Conservation (phyloP, 2,888 invertebrate genomes). For the Leucoptera coffeella region DNA sequence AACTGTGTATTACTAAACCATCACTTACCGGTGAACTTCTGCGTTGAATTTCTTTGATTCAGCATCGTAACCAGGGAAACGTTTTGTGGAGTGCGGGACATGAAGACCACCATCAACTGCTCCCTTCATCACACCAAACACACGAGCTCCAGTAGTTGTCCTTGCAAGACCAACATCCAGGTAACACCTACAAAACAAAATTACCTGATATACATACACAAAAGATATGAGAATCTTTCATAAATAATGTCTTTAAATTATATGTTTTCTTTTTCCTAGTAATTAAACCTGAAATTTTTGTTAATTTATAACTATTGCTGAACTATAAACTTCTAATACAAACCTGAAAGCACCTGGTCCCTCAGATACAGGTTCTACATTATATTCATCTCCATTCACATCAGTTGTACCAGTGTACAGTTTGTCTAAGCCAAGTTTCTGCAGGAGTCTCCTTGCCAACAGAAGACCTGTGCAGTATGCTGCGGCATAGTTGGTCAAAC, state of each 20-base stretch:
- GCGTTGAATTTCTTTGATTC: slow-evolving; percentile 94
- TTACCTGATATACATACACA: no score
- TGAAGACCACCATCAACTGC: slow-evolving; percentile 98
- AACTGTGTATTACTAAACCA: neutral
- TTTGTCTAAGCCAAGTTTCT: slow-evolving; percentile 84
- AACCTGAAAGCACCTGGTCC: slow-evolving; percentile 92
- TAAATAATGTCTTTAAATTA: no score
- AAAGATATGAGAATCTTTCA: no score
- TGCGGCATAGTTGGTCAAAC: slow-evolving; percentile 98
- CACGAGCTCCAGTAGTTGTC: slow-evolving; percentile 95
- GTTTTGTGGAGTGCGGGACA: slow-evolving; percentile 95
- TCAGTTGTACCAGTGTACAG: slow-evolving; percentile 86
- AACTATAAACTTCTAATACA: no score
- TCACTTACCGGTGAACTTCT: slow-evolving; percentile 68
- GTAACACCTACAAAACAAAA: slow-evolving; percentile 70
- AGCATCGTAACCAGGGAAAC: slow-evolving; percentile 95
- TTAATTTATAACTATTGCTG: no score
- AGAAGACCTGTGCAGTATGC: slow-evolving; percentile 98
- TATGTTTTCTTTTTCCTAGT: no score
- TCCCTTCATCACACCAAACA: slow-evolving; percentile 99
- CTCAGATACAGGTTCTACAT: slow-evolving; percentile 87
- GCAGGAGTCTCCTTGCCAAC: slow-evolving; percentile 86
- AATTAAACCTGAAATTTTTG: no score
- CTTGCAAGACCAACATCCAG: slow-evolving; percentile 96
- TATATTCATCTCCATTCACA: slow-evolving; percentile 92